Base-by-base conservation (phyloP, 2,113 vertebrate species). In the Chaetops frenatus region DNA sequence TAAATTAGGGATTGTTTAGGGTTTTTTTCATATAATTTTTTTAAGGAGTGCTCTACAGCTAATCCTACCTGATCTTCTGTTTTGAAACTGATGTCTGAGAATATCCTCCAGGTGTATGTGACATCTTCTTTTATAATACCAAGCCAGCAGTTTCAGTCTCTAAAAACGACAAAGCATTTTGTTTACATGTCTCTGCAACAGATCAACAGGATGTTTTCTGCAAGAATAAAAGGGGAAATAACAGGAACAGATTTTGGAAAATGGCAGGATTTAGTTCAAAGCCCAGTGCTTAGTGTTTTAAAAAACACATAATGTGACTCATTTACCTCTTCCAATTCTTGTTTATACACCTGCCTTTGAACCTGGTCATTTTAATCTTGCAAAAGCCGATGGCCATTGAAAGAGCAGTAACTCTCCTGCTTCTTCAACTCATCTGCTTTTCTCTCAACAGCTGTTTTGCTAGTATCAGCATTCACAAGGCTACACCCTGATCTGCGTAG, bases 171-270 rank as follows among this genome's bases (percentile, higher is more conserved):
- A 33, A 23, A 50, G 12, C 3, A 18, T 82, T 78, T 92, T 74
- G 28, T 85, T 74, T 36, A 33, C 0, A 0, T 29, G 5, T 33
- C 29, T 91, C 53, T 51, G 15, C 35, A 67, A 12, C 0, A 2
- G 48, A 71, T 54, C 31, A 67, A 14, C 7, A 29, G 31, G 8
- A 58, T 66, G 3, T 21, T 31, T 84, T 58, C 48, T 85, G 47
- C 33, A 79, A 64, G 31, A 85, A n/a, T 60, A 44, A 36, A 42
- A 58, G 2, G 15, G 33, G 24, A 67, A 82, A 64, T 38, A 66
- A n/a, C 4, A 66, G 29, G 40, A 60, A 3, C 10, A 29, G 19
- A 12, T 85, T 67, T 85, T 38, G 7, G n/a, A 51, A 91, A 65
- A 60, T 2, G 4, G 8, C 8, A 73, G 14, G 23, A 54, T 76